phyloP scores from a whole-genome alignment of 1,140 invertebrate genomes.

The Ooceraea biroi region DNA sequence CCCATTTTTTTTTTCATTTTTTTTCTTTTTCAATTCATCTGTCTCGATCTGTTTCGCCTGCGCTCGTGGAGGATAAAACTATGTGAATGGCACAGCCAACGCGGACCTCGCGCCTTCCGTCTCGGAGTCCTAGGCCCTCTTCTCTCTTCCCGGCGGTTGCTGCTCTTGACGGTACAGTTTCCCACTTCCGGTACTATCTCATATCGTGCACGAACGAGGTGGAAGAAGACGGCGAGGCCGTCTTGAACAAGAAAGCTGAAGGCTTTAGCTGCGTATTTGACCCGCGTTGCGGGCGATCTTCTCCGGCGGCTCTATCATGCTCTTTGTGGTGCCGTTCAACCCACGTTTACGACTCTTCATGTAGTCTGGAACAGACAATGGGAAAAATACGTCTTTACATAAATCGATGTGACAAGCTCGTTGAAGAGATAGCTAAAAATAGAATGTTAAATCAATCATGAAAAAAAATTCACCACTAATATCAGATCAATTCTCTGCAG shows the following conservation, averaged over 20 bases:
- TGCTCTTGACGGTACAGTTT: constrained; percentile 51
- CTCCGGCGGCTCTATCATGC: constrained; percentile 84
- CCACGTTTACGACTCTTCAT: constrained; percentile 86
- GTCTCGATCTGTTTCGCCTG: constrained; percentile 59
- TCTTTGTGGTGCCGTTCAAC: constrained; percentile 82
- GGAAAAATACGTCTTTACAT: constrained; percentile 50
- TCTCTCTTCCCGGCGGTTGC: constrained; percentile 53
- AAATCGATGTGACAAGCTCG: background rate
- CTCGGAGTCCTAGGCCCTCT: constrained; percentile 59
- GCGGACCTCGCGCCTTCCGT: constrained; percentile 79
- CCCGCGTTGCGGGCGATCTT: constrained; percentile 84
- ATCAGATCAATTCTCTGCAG: too few species aligned
- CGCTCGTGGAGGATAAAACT: constrained; percentile 79
- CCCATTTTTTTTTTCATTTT: constrained; percentile 25
- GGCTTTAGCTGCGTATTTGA: constrained; percentile 84
- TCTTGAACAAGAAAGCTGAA: constrained; percentile 69
- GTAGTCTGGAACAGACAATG: constrained; percentile 81
- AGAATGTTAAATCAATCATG: too few species aligned
- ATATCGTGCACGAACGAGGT: constrained; percentile 45
- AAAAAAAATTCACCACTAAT: too few species aligned
- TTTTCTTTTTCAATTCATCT: constrained; percentile 20
- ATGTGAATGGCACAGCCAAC: constrained; percentile 85
- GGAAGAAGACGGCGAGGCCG: constrained; percentile 69
- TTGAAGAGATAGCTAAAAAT: background rate
- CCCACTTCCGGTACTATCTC: constrained; percentile 55